Evolutionary conservation across 1,140 invertebrate species (phyloP).

Genomic region (Gerris buenoi): DNA sequence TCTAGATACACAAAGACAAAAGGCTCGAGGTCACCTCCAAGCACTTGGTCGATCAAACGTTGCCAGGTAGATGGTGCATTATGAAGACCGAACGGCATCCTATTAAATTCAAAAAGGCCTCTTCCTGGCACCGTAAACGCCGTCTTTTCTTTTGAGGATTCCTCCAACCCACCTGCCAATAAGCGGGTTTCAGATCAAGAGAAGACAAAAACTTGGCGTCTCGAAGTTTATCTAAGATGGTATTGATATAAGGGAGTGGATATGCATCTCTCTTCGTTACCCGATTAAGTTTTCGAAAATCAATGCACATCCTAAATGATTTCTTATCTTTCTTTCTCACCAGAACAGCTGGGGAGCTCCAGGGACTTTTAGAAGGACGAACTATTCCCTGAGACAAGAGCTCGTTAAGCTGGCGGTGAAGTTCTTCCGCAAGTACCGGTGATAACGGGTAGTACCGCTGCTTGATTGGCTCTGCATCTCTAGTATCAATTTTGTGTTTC

Average conservation of each 20-base stretch:
- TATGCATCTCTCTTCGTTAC: slow-evolving; percentile 26
- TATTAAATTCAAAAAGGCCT: too few relatives aligned
- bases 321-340: slow-evolving; percentile 37
- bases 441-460: slow-evolving; percentile 13
- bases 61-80: too few relatives aligned
- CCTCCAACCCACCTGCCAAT: slow-evolving; percentile 19
- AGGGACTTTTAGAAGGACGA: slow-evolving; percentile 31
- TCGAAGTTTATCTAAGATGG: slow-evolving; percentile 20
- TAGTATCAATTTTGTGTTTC: too few relatives aligned
- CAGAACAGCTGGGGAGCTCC: slow-evolving; percentile 33
- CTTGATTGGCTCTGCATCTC: slow-evolving; percentile 9
- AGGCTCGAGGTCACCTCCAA: too few relatives aligned
- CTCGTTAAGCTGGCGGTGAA: slow-evolving; percentile 18
- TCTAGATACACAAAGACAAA: too few relatives aligned
- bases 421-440: slow-evolving; percentile 7
- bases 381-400: slow-evolving; percentile 17
- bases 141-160: too few relatives aligned
- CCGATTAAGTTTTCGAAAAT: slow-evolving; percentile 31
- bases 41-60: too few relatives aligned
- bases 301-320: slow-evolving; percentile 31
- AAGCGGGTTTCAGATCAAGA: slow-evolving; percentile 24
- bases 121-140: too few relatives aligned
- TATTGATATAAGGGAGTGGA: slow-evolving; percentile 4
- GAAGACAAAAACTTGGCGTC: slow-evolving; percentile 23
- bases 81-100: too few relatives aligned